These are phyloP conservation scores for Neodiprion lecontei DNA, from an alignment of 1,140 invertebrate genomes.

Conservation along the genomic window DNA sequence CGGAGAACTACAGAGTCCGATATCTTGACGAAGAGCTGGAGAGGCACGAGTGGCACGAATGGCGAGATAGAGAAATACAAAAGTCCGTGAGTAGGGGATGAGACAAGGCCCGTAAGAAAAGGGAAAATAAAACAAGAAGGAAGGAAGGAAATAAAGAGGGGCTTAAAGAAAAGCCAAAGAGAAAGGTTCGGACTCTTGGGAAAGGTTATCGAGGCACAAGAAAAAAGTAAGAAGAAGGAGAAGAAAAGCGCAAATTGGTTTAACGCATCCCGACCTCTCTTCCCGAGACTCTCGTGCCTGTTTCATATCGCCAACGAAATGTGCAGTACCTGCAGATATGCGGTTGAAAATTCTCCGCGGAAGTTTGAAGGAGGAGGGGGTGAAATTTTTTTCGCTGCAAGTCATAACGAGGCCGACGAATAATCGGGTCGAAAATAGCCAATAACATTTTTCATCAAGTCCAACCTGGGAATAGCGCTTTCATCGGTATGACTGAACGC, in stretches of 20 bases:
- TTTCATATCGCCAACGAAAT: too few species aligned
- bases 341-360: too few species aligned
- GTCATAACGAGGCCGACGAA: neutral
- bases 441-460: conserved; percentile 55
- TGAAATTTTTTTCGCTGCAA: neutral
- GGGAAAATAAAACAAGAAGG: neutral
- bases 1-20: neutral
- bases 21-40: neutral
- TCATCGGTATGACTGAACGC: conserved; percentile 36
- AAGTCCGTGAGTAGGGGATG: neutral
- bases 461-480: conserved; percentile 43
- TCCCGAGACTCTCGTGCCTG: too few species aligned
- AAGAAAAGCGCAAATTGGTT: too few species aligned
- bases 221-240: too few species aligned
- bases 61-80: neutral
- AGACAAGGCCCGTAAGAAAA: neutral
- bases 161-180: neutral
- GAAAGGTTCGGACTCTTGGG: neutral
- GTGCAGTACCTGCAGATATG: too few species aligned
- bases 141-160: too few species aligned
- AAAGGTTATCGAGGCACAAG: too few species aligned
- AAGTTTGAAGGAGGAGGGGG: neutral
- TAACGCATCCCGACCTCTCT: too few species aligned
- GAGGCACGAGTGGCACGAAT: neutral
- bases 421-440: conserved; percentile 36